Conservation (phyloP, 2,888 invertebrate species). For the Agrypnus murinus region DNA sequence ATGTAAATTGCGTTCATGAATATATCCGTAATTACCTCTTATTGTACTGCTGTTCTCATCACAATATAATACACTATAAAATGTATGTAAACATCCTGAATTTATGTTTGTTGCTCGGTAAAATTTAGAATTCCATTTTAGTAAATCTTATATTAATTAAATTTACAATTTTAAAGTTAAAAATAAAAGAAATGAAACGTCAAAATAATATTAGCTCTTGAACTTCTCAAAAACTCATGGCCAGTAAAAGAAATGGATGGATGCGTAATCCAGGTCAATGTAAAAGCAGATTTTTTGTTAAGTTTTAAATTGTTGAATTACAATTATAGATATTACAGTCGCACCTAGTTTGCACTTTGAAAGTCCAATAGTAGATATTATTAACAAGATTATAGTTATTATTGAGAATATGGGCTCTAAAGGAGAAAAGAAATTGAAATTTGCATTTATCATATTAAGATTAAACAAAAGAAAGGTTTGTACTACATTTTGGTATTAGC, state of each 20-base stretch:
- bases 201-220: conserved; percentile 1
- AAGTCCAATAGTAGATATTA: too few species aligned
- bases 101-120: not conserved
- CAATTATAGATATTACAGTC: too few species aligned
- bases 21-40: conserved; percentile 34
- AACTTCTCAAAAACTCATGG: conserved; percentile 20
- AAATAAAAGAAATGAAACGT: not conserved
- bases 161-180: not conserved
- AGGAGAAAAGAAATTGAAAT: too few species aligned
- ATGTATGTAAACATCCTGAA: conserved; percentile 8
- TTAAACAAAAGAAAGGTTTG: too few species aligned
- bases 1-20: conserved; percentile 41
- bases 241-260: not conserved
- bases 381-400: too few species aligned
- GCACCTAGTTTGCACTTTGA: too few species aligned
- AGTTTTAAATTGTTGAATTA: too few species aligned
- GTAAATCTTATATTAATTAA: not conserved
- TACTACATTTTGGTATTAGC: too few species aligned
- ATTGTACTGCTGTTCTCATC: conserved; percentile 34
- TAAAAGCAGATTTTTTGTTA: conserved; percentile 3
- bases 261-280: conserved; percentile 18
- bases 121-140: not conserved
- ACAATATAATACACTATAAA: conserved; percentile 20
- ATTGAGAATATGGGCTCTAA: too few species aligned
- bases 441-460: too few species aligned